These are phyloP conservation scores for Meganola albula DNA, from an alignment of 2,888 invertebrate genomes.

Conservation along the genomic window DNA sequence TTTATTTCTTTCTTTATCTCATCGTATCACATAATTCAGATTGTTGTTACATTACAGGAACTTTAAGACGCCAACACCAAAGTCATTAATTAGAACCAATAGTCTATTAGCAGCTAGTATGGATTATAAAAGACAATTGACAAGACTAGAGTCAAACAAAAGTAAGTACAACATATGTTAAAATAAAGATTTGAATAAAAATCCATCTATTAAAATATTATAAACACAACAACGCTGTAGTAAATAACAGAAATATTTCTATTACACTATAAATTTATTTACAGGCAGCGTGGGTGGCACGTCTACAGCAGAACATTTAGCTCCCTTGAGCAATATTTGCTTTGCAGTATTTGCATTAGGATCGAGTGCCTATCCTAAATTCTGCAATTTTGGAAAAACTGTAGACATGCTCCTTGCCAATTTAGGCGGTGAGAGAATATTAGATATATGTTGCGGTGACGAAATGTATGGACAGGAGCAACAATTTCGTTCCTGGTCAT, in stretches of 20 bases:
- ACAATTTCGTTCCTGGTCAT: conserved; percentile 93
- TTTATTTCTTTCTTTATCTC: no score
- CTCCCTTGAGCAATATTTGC: conserved; percentile 92
- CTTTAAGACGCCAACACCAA: conserved; percentile 85
- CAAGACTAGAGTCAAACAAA: conserved; percentile 73
- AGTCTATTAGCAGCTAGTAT: conserved; percentile 73
- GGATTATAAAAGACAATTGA: conserved; percentile 78
- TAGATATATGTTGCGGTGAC: conserved; percentile 90
- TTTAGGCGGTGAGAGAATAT: conserved; percentile 91
- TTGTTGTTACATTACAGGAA: conserved; percentile 48
- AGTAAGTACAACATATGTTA: conserved; percentile 59
- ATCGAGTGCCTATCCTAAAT: conserved; percentile 97
- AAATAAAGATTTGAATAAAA: no score
- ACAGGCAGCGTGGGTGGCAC: conserved; percentile 85
- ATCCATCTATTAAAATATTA: no score
- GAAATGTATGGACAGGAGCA: conserved; percentile 97
- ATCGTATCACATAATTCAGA: no score
- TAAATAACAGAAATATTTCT: no score
- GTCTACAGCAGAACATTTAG: conserved; percentile 86
- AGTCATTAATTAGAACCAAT: conserved; percentile 92
- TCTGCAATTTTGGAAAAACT: conserved; percentile 94
- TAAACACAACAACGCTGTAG: no score
- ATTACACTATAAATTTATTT: no score
- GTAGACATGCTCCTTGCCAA: conserved; percentile 92
- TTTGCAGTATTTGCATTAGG: conserved; percentile 96